Base-by-base conservation (phyloP, 2,888 invertebrate genomes). In the Cosmorhoe ocellata region DNA sequence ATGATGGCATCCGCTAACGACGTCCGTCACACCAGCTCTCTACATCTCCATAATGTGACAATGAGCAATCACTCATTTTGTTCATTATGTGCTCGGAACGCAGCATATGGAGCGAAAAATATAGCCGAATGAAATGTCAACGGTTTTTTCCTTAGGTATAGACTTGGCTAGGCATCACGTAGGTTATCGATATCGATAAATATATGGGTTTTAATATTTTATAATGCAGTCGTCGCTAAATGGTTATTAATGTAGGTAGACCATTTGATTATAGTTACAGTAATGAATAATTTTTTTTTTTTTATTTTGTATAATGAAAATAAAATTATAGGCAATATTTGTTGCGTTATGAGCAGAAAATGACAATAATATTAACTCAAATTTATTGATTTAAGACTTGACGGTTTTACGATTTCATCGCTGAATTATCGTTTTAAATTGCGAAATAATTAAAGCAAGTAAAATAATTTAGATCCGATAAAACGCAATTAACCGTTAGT, bases 11-110 rank as follows among this genome's bases (percentile, higher is more conserved):
- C 55, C 58, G 30, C 45, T 67, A 69, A 73, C 69, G 63, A 51
- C 46, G 40, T 44, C 51, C 45, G 56, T 55, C 62, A 61, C 64
- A 63, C 64, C 56, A 48, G 59, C 69, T 71, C 67, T 70, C 68
- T 61, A 36, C 40, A 74, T 75, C 58, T 63, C 48, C 71, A 72
- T 75, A 75, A 71, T 58, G 63, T 51, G 60, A 62, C 68, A 64
- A 62, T 71, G 63, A 67, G 41, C 51, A 47, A 58, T 59, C 50
- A 41, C 38, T 61, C 56, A 54, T 36, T n/a, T 30, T 28, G 13
- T 11, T 40, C 28, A 30, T 41, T 39, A 34, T 11, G 14, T 26
- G 28, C 12, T 42, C 28, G 13, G 14, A 34, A 41, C 36, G 30
- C 14, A 28, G 33, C 38, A 34, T 41, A 27, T 42, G 26, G 36